phyloP scores from a whole-genome alignment of 1,140 invertebrate genomes.

The Maconellicoccus hirsutus region DNA sequence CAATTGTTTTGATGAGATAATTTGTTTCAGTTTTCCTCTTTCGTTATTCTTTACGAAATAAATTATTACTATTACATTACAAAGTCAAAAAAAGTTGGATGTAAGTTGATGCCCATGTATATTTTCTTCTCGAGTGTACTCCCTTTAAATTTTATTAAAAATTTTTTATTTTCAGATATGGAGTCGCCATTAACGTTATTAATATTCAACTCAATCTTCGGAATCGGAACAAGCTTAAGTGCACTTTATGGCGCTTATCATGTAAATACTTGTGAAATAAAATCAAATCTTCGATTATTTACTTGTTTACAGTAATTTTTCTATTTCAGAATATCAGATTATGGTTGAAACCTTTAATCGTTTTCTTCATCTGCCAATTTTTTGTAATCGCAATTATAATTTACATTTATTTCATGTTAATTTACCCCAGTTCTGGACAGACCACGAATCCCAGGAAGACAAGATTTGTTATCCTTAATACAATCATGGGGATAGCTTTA shows the following conservation, averaged over 20 bases:
- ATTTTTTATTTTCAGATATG: not conserved
- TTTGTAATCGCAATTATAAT: not conserved
- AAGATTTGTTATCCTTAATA: not conserved
- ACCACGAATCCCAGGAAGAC: not conserved
- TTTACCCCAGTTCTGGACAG: not conserved
- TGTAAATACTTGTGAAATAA: not conserved
- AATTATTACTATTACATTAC: too few species aligned
- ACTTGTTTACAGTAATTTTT: not conserved
- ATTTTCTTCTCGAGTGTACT: too few species aligned
- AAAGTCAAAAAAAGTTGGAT: too few species aligned
- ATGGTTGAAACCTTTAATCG: not conserved
- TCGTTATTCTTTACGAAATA: too few species aligned
- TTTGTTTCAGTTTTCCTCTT: too few species aligned
- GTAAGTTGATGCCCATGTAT: too few species aligned
- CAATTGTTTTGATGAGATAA: too few species aligned
- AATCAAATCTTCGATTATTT: not conserved
- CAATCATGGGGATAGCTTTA: too few species aligned
- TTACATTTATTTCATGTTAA: not conserved
- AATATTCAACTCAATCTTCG: not conserved
- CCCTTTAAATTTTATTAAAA: too few species aligned
- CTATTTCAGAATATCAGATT: not conserved
- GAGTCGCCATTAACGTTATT: not conserved
- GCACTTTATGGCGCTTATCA: not conserved
- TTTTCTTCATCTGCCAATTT: not conserved
- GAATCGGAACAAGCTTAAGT: not conserved